Evolutionary conservation across 2,888 invertebrate species (phyloP), one percentile per base, ranked within the genome.

Genomic region (Alcis repandata): DNA sequence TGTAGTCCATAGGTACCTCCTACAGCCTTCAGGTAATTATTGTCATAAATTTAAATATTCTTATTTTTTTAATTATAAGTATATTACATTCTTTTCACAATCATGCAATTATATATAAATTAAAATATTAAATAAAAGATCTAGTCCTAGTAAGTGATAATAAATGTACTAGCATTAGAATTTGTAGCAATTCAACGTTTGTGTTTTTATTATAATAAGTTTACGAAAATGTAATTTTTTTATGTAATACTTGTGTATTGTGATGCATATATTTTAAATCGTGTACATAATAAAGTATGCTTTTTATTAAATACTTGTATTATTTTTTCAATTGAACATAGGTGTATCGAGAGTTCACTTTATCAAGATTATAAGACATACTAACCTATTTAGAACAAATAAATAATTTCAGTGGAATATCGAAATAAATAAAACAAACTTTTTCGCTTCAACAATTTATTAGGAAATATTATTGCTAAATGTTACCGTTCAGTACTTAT

Each of bases 381-480:
- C n/a, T n/a, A n/a, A n/a, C n/a, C n/a, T n/a, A n/a, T n/a, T n/a
- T n/a, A n/a, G n/a, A n/a, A n/a, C n/a, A n/a, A n/a, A n/a, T n/a
- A n/a, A 27, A 8, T 10, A 0, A 58, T 17, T 22, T n/a, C n/a
- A n/a, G 1, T n/a, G 22, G 46, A 38, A 15, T 13, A 46, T 11
- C 19, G 1, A 17, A 33, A 40, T 36, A 57, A 67, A 68, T 61
- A 40, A 63, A 61, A 68, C 7, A 68, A 11, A 6, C 8, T 10
- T 8, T 22, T 56, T 59, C 27, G 56, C 65, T 68, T 67, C 51
- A 70, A 71, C 71, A 68, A 48, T 73, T 73, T 70, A 73, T 71
- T 80, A 76, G 60, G 77, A 82, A 82, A 77, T 53, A 69, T 77
- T 77, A 80, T 79, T 82, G 79, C 78, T 76, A 54, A 59, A 40